Percentiles rank a stretch among this genome's conserved stretches.
Conservation (phyloP, 2,113 vertebrate species). For the Quiscalus mexicanus region DNA sequence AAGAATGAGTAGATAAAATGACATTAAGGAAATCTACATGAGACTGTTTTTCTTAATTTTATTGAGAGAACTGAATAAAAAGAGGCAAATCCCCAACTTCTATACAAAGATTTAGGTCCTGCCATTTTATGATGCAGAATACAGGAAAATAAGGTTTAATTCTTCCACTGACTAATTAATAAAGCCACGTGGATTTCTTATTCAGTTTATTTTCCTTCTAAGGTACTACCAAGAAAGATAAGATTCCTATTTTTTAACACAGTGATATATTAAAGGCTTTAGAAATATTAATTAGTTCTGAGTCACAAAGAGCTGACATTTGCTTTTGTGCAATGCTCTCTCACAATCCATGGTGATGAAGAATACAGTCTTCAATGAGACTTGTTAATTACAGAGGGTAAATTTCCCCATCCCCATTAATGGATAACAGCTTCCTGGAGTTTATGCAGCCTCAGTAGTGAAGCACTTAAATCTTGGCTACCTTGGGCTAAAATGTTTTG, state of each 20-base stretch:
- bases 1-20: neutral
- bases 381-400: neutral
- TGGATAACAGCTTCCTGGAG: slow-evolving; percentile 5
- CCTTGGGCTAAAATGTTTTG: neutral
- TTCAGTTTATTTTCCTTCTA: neutral
- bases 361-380: neutral
- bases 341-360: neutral
- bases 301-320: slow-evolving; percentile 16
- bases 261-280: neutral
- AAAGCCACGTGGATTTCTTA: neutral
- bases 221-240: neutral
- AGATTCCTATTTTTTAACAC: neutral
- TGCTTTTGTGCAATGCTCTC: slow-evolving; percentile 10
- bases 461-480: neutral
- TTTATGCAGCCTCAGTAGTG: neutral
- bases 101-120: neutral
- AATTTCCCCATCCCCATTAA: neutral
- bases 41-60: neutral
- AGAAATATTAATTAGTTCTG: slow-evolving; percentile 17
- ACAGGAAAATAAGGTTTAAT: neutral
- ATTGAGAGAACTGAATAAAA: neutral
- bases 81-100: neutral
- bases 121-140: neutral
- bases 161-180: neutral
- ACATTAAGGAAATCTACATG: neutral